A percentile compares a stretch with the other conserved stretches of the same genome.
Conservation (phyloP, 2,113 vertebrate species). For the Psophia crepitans region DNA sequence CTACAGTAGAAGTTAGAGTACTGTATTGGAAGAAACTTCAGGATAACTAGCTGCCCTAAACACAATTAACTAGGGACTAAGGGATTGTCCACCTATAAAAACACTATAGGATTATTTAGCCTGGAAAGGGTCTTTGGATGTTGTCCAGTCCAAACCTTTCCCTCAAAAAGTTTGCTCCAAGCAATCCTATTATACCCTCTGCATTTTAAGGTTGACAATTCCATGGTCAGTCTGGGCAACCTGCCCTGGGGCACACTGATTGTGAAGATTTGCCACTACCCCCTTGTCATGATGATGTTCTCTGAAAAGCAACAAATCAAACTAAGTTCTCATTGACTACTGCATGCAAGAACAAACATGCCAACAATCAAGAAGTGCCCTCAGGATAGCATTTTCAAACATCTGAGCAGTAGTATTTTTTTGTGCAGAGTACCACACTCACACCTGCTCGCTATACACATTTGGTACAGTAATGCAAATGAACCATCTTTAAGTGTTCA, state of each 20-base stretch:
- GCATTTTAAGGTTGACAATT: background rate
- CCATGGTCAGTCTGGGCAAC: background rate
- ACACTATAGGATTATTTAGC: background rate
- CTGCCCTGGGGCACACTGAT: background rate
- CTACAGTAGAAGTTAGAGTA: background rate
- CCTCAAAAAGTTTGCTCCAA: background rate
- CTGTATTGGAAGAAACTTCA: background rate
- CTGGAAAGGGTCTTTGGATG: background rate
- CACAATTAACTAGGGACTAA: background rate
- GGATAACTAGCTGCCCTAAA: background rate
- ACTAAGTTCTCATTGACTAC: background rate
- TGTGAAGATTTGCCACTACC: background rate
- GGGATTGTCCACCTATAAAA: background rate
- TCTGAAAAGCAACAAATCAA: background rate
- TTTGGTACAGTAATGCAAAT: background rate
- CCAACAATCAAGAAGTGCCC: background rate
- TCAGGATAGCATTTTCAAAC: background rate
- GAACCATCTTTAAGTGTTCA: background rate
- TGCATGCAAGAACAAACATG: background rate
- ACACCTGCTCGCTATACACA: background rate
- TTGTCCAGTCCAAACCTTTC: background rate
- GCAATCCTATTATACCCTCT: background rate
- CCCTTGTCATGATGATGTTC: background rate
- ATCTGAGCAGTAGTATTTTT: background rate
- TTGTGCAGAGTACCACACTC: background rate